Evolutionary conservation across 2,113 vertebrate species (phyloP), one percentile per base, ranked within the genome.

Genomic region (Anser cygnoides): DNA sequence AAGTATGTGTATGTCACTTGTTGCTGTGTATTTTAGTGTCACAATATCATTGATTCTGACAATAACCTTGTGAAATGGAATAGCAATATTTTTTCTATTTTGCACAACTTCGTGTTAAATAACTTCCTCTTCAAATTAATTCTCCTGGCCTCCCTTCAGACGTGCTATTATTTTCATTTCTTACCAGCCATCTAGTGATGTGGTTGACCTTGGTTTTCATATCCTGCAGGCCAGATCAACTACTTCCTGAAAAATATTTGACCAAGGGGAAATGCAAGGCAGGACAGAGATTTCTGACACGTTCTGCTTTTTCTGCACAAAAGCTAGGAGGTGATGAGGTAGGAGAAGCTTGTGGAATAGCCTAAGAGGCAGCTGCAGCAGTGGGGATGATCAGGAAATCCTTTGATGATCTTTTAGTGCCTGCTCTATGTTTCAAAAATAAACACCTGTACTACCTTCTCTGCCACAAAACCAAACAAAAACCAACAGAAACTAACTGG

Each of bases 211-310:
- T 90, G 94, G 86, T 88, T 94, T 96, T 96, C 77, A 49, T 76
- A 95, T 87, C 91, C 93, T 93, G 80, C 77, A 93, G 87, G 63
- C 89, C 87, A 66, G 49, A 82, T 96, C 70, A 94, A 82, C 89
- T 94, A 84, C 89, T 96, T 97, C 92, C 95, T 92, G 92, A 97
- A 93, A 94, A 96, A 93, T 73, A 92, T 65, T 89, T 94, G 95
- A 89, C 89, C 77, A 78, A 73, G 66, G 65, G 75, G 88, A 92
- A 88, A 90, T 44, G n/a, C 68, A 84, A 82, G 77, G 76, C 86
- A 89, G 67, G 81, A 76, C n/a, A 66, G 87, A 84, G 62, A 89
- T 84, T 95, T 90, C 80, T 84, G 78, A 23, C 9, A 0, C 13
- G 35, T 67, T 91, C 55, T 66, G 70, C 73, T 93, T 91, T 93